Evolutionary conservation across 2,797 vertebrate genomes (phyloP).

Genomic region (Acanthopagrus latus): DNA sequence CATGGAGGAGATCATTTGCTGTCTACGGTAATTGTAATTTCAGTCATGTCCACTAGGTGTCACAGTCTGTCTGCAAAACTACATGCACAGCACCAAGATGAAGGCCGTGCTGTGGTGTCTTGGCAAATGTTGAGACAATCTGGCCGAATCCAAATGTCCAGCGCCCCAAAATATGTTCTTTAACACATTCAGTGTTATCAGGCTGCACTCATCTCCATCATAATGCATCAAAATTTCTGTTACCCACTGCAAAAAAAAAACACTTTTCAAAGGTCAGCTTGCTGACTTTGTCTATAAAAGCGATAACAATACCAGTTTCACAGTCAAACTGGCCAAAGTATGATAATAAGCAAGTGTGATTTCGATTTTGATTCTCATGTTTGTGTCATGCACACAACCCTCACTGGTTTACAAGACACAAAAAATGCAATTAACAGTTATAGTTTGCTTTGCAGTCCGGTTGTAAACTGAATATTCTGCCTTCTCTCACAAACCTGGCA

Average conservation of each 20-base stretch:
- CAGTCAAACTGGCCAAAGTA: no score
- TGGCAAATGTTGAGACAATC: not conserved
- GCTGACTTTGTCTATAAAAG: not conserved
- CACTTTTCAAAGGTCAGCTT: not conserved
- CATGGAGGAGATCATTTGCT: not conserved
- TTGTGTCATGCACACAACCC: no score
- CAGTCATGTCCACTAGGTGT: constrained; percentile 56
- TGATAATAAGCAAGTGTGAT: no score
- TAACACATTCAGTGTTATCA: not conserved
- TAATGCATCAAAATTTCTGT: not conserved
- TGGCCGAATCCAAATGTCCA: constrained; percentile 18
- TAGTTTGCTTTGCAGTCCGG: no score
- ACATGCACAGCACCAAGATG: not conserved
- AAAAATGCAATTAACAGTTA: no score
- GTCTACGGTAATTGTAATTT: constrained; percentile 13
- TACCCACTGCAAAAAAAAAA: no score
- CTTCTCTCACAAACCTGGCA: no score
- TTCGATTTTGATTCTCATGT: no score
- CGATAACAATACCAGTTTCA: no score
- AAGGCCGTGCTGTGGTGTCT: not conserved
- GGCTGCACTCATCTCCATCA: not conserved
- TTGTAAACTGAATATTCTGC: no score
- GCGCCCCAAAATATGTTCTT: not conserved
- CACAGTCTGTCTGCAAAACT: constrained; percentile 12
- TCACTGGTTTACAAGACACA: no score